These are phyloP conservation scores for Telenomus remus DNA, from an alignment of 1,140 invertebrate genomes.

Conservation along the genomic window DNA sequence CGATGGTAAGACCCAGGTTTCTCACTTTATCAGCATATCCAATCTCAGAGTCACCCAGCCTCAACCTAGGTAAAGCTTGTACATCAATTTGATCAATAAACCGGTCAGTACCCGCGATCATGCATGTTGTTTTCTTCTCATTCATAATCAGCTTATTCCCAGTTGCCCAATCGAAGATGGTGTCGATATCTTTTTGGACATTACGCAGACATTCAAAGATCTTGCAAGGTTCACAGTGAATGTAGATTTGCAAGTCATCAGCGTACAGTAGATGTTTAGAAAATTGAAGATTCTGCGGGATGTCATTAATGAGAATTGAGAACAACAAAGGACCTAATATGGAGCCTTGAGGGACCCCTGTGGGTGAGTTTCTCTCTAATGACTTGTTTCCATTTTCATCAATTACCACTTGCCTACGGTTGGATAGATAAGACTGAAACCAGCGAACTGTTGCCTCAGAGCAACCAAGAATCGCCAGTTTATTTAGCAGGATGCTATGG, in stretches of 20 bases:
- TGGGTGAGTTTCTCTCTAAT: neutral
- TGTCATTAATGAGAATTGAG: neutral
- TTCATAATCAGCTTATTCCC: neutral
- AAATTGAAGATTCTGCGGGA: neutral
- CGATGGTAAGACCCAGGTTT: neutral
- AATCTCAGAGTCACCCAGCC: neutral
- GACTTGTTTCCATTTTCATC: neutral
- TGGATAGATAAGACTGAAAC: neutral
- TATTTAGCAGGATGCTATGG: neutral
- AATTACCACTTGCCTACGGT: neutral
- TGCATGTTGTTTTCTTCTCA: neutral
- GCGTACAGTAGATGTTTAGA: conserved; percentile 3
- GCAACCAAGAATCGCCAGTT: neutral
- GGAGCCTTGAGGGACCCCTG: neutral
- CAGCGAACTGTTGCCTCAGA: neutral
- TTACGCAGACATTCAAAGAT: neutral
- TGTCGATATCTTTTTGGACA: neutral
- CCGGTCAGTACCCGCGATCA: neutral
- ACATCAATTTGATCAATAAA: neutral
- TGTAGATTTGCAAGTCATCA: conserved; percentile 1
- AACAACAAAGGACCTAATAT: conserved; percentile 1
- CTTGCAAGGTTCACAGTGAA: neutral
- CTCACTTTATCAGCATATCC: neutral
- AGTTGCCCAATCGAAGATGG: neutral
- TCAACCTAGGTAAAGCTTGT: neutral